Conservation (phyloP, 2,113 vertebrate species). For the Eolophus roseicapilla region DNA sequence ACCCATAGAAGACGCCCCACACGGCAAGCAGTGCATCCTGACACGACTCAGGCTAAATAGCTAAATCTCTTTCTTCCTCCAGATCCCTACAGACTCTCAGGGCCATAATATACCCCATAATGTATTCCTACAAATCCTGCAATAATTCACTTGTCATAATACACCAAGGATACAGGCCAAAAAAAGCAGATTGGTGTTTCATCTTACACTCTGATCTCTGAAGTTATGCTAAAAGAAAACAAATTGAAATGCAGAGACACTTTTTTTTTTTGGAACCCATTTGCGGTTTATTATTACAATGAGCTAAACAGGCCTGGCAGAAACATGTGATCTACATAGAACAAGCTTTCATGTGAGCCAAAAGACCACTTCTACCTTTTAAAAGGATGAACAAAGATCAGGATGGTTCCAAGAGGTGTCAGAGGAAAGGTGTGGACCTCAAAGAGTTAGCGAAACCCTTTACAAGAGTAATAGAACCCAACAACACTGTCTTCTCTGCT, state of each 20-base stretch:
- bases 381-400: neutral
- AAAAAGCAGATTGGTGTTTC: conserved; percentile 54
- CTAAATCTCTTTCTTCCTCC: conserved; percentile 1
- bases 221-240: conserved; percentile 52
- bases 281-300: neutral
- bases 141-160: conserved; percentile 52
- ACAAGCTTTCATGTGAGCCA: neutral
- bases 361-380: neutral
- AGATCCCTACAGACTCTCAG: neutral
- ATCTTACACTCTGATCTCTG: conserved; percentile 34
- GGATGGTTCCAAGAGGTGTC: neutral
- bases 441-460: neutral
- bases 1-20: neutral
- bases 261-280: neutral
- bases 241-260: conserved; percentile 26
- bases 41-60: neutral
- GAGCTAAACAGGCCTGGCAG: conserved; percentile 19
- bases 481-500: neutral
- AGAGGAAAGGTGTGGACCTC: neutral
- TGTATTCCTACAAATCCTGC: conserved; percentile 22
- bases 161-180: conserved; percentile 17
- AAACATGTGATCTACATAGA: conserved; percentile 29
- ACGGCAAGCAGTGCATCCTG: rapidly evolving
- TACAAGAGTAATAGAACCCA: neutral
- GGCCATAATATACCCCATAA: neutral